Evolutionary conservation across 2,797 vertebrate genomes (phyloP).

Genomic region (Oryzias sinensis): DNA sequence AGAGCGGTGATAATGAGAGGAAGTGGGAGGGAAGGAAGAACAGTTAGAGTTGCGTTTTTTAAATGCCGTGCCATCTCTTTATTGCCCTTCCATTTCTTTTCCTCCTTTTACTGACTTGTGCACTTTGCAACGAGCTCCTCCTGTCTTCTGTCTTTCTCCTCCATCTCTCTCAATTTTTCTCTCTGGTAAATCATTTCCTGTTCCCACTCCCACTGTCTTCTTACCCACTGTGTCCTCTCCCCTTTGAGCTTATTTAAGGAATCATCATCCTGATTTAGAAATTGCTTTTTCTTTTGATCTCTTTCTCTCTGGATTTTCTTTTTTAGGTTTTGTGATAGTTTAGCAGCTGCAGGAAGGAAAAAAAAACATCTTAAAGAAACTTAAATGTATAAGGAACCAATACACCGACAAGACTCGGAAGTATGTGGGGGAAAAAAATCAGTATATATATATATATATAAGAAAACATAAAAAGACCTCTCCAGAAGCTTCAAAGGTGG

Average conservation of each 20-base stretch:
- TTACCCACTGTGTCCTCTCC: slow-evolving; percentile 1
- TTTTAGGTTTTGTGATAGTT: slow-evolving; percentile 21
- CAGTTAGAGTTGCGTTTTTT: slow-evolving; percentile 46
- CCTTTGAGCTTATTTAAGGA: slow-evolving; percentile 9
- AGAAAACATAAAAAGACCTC: background rate
- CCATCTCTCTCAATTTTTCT: slow-evolving; percentile 22
- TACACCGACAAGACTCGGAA: slow-evolving; percentile 27
- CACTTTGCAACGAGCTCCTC: slow-evolving; percentile 25
- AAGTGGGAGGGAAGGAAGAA: slow-evolving; percentile 54
- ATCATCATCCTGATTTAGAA: slow-evolving; percentile 7
- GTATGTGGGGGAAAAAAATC: slow-evolving; percentile 3
- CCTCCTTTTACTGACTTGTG: slow-evolving; percentile 14
- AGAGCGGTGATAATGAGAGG: slow-evolving; percentile 58
- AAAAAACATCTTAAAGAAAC: slow-evolving; percentile 27
- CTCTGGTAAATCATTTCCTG: slow-evolving; percentile 27
- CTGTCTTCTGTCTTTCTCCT: slow-evolving; percentile 10
- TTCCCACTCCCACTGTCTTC: slow-evolving; percentile 22
- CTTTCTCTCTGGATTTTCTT: background rate
- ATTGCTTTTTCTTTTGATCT: slow-evolving; percentile 5
- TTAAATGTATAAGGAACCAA: slow-evolving; percentile 20
- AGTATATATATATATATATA: background rate
- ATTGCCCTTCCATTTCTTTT: slow-evolving; percentile 40
- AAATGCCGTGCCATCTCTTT: slow-evolving; percentile 61
- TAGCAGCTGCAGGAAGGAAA: slow-evolving; percentile 1
- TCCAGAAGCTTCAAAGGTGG: slow-evolving; percentile 13